Base-by-base conservation (phyloP, 2,888 invertebrate genomes). In the Diarsia mendica region DNA sequence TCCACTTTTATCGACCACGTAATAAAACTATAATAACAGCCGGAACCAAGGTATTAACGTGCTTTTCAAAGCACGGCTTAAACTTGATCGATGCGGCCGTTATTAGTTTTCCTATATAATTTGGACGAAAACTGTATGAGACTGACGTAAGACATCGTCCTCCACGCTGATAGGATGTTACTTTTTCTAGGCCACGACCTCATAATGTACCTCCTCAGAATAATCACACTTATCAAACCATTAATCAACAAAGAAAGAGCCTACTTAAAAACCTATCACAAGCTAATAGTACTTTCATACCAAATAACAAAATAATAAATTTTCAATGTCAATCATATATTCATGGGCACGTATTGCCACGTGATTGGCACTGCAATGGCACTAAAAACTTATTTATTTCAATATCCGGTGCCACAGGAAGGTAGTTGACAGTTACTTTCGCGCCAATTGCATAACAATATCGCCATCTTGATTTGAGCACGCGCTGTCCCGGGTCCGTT, bases 361-460 rank as follows among this genome's bases (percentile, higher is more conserved):
- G 92, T 90, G 91, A 83, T 72, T 81, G 73, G 91, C 83, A 88
- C 71, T 72, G 58, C 72, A 85, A 86, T 84, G 76, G 75, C 80
- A 82, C 79, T 82, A 85, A 86, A 86, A 85, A 86, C 84, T 87
- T 89, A 89, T 89, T 88, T 89, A 88, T 87, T 91, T 92, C 75
- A 85, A 87, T 87, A 84, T 87, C 92, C 93, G 91, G 89, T 85
- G 80, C 44, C 85, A 85, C 90, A 90, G 92, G 93, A 93, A 93
- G 92, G 89, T 88, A 87, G 88, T 88, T 85, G 85, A 92, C 93
- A 92, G 93, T 93, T 93, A 93, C 89, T 89, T 92, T 92, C 91
- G 91, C 92, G 92, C 87, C 90, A 87, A 87, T 91, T 92, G 93
- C 92, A 93, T 93, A 90, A 92, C 89, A 93, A 93, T 89, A 75